Evolutionary conservation across 2,797 vertebrate genomes (phyloP).

Genomic region (Poecile montanus): DNA sequence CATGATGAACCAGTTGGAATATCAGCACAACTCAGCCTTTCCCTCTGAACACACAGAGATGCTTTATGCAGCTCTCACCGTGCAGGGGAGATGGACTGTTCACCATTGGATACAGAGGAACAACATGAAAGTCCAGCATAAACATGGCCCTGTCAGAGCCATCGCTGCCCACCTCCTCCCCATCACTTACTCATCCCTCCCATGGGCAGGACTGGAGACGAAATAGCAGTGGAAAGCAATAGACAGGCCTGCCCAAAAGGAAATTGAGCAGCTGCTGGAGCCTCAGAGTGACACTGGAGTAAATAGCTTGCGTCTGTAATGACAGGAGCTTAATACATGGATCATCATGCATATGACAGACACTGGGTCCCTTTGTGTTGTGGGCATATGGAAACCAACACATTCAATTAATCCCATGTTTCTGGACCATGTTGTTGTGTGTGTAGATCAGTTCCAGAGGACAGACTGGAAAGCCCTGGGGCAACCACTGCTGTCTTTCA

Average conservation of each 20-base stretch:
- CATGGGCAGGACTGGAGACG: neutral
- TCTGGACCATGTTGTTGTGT: neutral
- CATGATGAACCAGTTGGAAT: neutral
- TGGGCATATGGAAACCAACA: constrained; percentile 16
- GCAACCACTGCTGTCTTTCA: constrained; percentile 17
- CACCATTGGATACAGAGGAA: neutral
- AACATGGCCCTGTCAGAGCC: constrained; percentile 29
- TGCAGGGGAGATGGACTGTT: neutral
- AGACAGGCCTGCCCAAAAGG: neutral
- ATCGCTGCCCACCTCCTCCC: neutral
- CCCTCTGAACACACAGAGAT: neutral
- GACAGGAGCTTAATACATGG: neutral
- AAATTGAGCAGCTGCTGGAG: neutral
- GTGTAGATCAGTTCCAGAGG: neutral
- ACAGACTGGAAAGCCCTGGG: neutral
- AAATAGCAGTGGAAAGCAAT: constrained; percentile 11
- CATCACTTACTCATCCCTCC: constrained; percentile 39
- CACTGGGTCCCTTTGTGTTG: neutral
- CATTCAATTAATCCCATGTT: neutral
- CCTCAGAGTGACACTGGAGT: neutral
- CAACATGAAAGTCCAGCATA: constrained; percentile 4
- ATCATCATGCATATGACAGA: neutral
- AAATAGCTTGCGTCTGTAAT: neutral
- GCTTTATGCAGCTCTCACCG: neutral
- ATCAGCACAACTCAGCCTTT: neutral